phyloP scores from a whole-genome alignment of 2,888 invertebrate genomes.

The Rhimphoctona megacephalus region DNA sequence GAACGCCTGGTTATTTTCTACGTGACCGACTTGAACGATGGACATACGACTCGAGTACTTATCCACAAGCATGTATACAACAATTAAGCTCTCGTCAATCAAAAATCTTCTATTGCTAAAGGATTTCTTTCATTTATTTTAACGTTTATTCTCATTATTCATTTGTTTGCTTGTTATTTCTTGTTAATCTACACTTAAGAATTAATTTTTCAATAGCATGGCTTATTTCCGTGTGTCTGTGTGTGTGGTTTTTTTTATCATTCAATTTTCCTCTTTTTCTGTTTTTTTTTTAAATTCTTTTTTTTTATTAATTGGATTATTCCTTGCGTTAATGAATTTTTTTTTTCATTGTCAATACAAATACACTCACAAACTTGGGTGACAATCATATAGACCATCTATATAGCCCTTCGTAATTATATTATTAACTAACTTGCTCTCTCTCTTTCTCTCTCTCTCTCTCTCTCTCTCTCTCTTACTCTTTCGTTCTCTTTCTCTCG shows the following conservation, averaged over 20 bases:
- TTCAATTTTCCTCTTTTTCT: conserved; percentile 30
- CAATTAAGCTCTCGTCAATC: conserved; percentile 70
- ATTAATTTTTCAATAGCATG: conserved; percentile 65
- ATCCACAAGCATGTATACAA: conserved; percentile 69
- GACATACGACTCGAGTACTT: conserved; percentile 57
- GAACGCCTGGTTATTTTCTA: conserved; percentile 24
- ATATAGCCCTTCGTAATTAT: conserved; percentile 65
- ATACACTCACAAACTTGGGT: conserved; percentile 70
- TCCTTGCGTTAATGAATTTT: conserved; percentile 64
- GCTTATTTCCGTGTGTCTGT: conserved; percentile 48
- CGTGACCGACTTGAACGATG: conserved; percentile 35
- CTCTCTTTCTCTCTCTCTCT: conserved; percentile 44
- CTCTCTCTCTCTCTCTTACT: conserved; percentile 60
- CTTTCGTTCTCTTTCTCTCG: conserved; percentile 62
- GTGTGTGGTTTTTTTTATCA: conserved; percentile 19
- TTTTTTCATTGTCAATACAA: conserved; percentile 67
- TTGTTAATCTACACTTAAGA: conserved; percentile 65
- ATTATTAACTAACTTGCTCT: conserved; percentile 48
- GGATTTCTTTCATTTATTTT: conserved; percentile 32
- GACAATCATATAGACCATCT: conserved; percentile 65
- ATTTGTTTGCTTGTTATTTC: conserved; percentile 24
- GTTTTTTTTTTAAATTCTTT: conserved; percentile 36
- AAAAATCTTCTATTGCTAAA: conserved; percentile 69
- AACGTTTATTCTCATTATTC: conserved; percentile 24
- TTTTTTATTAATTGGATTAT: conserved; percentile 25